Evolutionary conservation across 2,888 invertebrate species (phyloP).

Genomic region (Adineta ricciae): DNA sequence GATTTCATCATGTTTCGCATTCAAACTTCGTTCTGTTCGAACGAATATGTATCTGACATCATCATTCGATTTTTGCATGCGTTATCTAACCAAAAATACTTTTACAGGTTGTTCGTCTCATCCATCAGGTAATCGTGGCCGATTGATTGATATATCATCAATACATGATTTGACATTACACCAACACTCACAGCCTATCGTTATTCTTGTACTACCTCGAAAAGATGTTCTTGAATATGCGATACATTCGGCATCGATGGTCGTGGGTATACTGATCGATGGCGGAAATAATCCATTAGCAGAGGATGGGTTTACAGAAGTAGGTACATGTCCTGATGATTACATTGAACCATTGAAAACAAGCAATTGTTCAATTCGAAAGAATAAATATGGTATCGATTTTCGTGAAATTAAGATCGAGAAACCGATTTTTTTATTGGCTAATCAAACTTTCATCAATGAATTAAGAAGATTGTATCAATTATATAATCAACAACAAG

Average conservation of each 20-base stretch:
- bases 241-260: neutral
- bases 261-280: neutral
- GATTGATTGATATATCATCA: neutral
- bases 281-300: neutral
- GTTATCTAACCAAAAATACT: neutral
- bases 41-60: neutral
- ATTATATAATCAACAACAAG: neutral
- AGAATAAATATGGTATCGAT: neutral
- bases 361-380: neutral
- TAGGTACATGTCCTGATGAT: neutral
- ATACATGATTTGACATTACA: neutral
- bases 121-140: neutral
- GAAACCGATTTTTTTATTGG: neutral
- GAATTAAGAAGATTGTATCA: neutral
- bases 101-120: neutral
- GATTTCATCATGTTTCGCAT: neutral
- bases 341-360: neutral
- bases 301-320: neutral
- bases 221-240: neutral
- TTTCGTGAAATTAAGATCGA: neutral
- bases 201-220: neutral
- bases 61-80: neutral
- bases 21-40: neutral
- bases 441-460: neutral
- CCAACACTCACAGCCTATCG: neutral